Conservation (phyloP, 1,140 invertebrate genomes). For the Eubasilissa regina region DNA sequence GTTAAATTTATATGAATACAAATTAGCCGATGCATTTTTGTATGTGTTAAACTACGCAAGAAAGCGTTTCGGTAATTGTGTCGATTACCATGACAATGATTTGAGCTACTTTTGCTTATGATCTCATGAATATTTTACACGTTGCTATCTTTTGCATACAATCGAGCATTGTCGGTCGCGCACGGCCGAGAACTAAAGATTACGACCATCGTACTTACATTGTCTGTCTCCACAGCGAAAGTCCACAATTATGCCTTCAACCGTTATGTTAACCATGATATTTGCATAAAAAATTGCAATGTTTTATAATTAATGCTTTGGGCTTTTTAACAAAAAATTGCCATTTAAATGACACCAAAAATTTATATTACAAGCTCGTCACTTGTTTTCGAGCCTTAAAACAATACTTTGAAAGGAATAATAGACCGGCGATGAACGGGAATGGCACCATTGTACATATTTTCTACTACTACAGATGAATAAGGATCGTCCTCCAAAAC, state of each 20-base stretch:
- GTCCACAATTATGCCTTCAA: slow-evolving; percentile 23
- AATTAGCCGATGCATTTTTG: slow-evolving; percentile 6
- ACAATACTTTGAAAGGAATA: too few species aligned
- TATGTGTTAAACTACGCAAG: background rate
- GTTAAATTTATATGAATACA: background rate
- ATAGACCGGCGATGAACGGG: too few species aligned
- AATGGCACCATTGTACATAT: too few species aligned
- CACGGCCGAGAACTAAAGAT: slow-evolving; percentile 15
- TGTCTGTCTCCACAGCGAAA: slow-evolving; percentile 22
- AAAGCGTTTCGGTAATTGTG: slow-evolving; percentile 18
- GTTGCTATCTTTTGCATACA: slow-evolving; percentile 23
- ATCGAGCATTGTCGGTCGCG: slow-evolving; percentile 27
- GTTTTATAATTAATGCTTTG: too few species aligned
- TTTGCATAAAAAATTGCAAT: too few species aligned
- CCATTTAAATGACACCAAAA: too few species aligned
- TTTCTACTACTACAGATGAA: too few species aligned
- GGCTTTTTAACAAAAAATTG: too few species aligned
- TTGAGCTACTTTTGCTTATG: slow-evolving; percentile 16
- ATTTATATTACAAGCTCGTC: too few species aligned
- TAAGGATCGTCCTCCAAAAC: too few species aligned
- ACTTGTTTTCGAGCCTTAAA: too few species aligned
- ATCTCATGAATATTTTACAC: slow-evolving; percentile 28
- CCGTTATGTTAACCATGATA: slow-evolving; percentile 23
- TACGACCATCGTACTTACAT: slow-evolving; percentile 30
- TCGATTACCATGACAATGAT: slow-evolving; percentile 31